Evolutionary conservation across 2,113 vertebrate genomes (phyloP).

Genomic region (Antidorcas marsupialis): DNA sequence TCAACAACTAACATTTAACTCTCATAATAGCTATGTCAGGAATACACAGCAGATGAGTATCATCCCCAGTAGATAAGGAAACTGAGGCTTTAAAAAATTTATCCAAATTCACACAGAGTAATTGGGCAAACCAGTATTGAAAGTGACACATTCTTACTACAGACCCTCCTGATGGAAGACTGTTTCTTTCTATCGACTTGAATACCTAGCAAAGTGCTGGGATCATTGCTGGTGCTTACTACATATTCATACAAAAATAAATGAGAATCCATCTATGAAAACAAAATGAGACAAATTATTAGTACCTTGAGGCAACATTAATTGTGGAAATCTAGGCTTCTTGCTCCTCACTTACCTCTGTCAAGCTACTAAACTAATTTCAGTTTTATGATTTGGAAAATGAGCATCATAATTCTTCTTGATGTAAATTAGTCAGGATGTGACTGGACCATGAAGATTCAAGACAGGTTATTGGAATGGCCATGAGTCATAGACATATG

Average conservation of each 20-base stretch:
- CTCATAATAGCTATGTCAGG: background rate
- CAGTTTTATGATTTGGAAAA: conserved; percentile 54
- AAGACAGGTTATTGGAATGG: background rate
- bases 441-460: conserved; percentile 25
- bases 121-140: background rate
- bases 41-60: background rate
- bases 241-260: background rate
- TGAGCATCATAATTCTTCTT: conserved; percentile 36
- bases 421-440: background rate
- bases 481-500: background rate
- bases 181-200: background rate
- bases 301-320: background rate
- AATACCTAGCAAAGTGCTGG: background rate
- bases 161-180: background rate
- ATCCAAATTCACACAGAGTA: background rate
- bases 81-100: background rate
- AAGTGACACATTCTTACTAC: background rate
- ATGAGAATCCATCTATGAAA: background rate
- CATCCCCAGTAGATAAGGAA: background rate
- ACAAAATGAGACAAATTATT: background rate
- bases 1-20: background rate
- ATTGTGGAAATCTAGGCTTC: background rate
- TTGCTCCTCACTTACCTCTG: background rate
- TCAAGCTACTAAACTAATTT: conserved; percentile 26
- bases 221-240: background rate